A percentile compares a stretch with the other conserved stretches of the same genome.
Evolutionary conservation across 2,113 vertebrate species (phyloP).

Genomic region (Melanocharis versteri): DNA sequence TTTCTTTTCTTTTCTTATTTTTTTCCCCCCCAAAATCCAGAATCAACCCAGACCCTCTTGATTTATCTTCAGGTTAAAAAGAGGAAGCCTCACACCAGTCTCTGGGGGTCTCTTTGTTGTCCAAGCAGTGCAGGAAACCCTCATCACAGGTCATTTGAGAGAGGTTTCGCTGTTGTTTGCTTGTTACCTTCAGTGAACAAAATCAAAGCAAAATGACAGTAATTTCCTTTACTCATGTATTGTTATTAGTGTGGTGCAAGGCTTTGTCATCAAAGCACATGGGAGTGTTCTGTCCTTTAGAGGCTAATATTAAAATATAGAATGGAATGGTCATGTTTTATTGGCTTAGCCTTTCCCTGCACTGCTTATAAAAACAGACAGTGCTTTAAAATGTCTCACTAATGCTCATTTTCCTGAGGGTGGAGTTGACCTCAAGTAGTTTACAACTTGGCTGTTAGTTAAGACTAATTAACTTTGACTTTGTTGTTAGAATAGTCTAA

Average conservation of each 20-base stretch:
- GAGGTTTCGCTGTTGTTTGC: constrained; percentile 52
- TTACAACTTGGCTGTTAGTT: constrained; percentile 76
- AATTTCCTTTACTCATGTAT: constrained; percentile 66
- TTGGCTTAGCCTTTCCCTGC: constrained; percentile 82
- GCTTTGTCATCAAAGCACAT: constrained; percentile 71
- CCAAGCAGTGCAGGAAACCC: not conserved
- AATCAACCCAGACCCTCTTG: not conserved
- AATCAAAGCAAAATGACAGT: constrained; percentile 69
- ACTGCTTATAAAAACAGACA: constrained; percentile 85
- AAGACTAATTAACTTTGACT: constrained; percentile 80
- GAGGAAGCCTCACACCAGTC: constrained; percentile 1
- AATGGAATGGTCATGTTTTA: constrained; percentile 78
- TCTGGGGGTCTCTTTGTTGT: not conserved
- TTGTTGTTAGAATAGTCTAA: constrained; percentile 71
- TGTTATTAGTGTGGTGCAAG: constrained; percentile 67
- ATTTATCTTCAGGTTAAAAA: constrained; percentile 59
- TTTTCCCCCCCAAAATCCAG: not conserved
- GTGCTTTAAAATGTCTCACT: constrained; percentile 77
- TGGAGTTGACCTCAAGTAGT: constrained; percentile 73
- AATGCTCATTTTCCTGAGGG: constrained; percentile 76
- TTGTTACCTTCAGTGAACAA: constrained; percentile 43
- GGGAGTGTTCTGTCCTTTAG: constrained; percentile 72
- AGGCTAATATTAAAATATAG: constrained; percentile 80
- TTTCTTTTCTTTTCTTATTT: not conserved
- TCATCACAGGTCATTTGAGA: not conserved